Conservation (phyloP, 2,797 vertebrate genomes). For the Hipposideros larvatus region DNA sequence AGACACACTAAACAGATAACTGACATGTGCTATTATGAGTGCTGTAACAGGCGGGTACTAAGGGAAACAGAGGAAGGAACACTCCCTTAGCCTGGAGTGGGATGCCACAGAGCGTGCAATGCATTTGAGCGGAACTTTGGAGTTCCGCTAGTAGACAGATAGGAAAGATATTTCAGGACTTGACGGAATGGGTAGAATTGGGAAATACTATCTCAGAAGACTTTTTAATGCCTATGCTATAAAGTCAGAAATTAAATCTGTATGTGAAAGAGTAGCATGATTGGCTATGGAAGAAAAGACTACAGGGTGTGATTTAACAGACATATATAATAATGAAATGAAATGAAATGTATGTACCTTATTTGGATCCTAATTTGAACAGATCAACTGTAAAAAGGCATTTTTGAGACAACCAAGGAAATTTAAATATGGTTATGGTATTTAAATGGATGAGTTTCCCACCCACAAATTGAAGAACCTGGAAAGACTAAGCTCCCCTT, state of each 20-base stretch:
- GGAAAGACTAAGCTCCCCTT: not conserved
- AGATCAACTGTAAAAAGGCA: slow-evolving; percentile 48
- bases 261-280: not conserved
- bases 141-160: not conserved
- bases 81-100: not conserved
- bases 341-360: slow-evolving; percentile 27
- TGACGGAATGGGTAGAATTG: not conserved
- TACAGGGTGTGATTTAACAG: not conserved
- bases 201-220: slow-evolving; percentile 6
- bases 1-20: slow-evolving; percentile 15
- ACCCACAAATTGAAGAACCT: not conserved
- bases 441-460: slow-evolving; percentile 31
- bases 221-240: slow-evolving; percentile 9
- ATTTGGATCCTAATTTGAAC: slow-evolving; percentile 32
- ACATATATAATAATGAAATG: not conserved
- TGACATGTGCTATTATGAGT: not conserved
- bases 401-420: slow-evolving; percentile 49
- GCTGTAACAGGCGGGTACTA: not conserved
- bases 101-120: not conserved
- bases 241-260: slow-evolving; percentile 23
- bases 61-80: slow-evolving; percentile 17
- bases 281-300: not conserved
- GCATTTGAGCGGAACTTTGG: not conserved
- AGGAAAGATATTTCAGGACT: slow-evolving; percentile 47
- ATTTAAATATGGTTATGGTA: slow-evolving; percentile 41